Evolutionary conservation across 2,888 invertebrate genomes (phyloP).

Genomic region (Anoncus sp.): DNA sequence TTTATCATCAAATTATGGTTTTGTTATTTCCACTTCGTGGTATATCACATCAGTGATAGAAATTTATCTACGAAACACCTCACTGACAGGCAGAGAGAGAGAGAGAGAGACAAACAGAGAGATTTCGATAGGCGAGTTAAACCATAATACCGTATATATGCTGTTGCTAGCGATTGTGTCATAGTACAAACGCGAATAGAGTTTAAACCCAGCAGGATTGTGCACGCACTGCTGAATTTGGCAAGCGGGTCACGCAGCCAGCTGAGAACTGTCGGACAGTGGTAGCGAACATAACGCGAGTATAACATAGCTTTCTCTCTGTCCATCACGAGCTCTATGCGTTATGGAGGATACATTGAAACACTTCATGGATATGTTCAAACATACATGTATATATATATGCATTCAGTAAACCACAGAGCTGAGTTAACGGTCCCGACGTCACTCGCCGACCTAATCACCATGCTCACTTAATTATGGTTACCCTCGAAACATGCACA

Average conservation of each 20-base stretch:
- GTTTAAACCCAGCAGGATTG: constrained; percentile 32
- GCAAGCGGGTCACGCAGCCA: constrained; percentile 61
- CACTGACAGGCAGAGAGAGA: constrained; percentile 14
- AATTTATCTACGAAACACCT: constrained; percentile 26
- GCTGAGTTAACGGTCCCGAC: constrained; percentile 50
- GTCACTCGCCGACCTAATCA: constrained; percentile 59
- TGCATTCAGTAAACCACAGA: constrained; percentile 39
- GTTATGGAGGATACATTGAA: constrained; percentile 24
- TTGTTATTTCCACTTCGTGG: background rate
- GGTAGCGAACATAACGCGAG: constrained; percentile 49
- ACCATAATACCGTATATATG: constrained; percentile 11
- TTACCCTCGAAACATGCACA: constrained; percentile 36
- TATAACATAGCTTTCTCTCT: constrained; percentile 39
- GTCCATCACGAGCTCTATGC: constrained; percentile 14
- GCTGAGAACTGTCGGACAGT: constrained; percentile 60
- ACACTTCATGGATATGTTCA: constrained; percentile 20
- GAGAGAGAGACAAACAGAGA: background rate
- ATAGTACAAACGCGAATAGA: constrained; percentile 37
- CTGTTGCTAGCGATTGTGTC: constrained; percentile 38
- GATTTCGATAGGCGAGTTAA: constrained; percentile 23
- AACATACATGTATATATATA: constrained; percentile 7
- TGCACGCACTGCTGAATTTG: constrained; percentile 60
- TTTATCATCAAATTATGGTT: no score
- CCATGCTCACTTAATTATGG: constrained; percentile 53
- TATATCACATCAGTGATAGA: background rate